phyloP scores from a whole-genome alignment of 1,140 invertebrate species.

The Hestina assimilis region DNA sequence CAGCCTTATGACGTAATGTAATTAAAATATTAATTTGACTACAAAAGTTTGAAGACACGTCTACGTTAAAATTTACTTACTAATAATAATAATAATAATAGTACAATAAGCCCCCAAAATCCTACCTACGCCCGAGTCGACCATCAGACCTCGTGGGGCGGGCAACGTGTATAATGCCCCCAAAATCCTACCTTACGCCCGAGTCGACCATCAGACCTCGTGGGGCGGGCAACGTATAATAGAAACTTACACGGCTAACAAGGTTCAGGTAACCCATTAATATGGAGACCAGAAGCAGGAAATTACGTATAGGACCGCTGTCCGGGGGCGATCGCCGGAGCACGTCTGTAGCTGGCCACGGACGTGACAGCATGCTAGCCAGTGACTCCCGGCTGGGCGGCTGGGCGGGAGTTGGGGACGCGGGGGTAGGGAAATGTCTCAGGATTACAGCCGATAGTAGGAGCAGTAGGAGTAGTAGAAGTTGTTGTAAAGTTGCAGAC shows the following conservation, averaged over 20 bases:
- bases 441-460: neutral
- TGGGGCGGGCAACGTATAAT: neutral
- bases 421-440: neutral
- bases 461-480: neutral
- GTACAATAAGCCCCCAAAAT: neutral
- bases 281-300: slow-evolving; percentile 7
- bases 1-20: too few relatives aligned
- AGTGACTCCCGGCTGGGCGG: too few relatives aligned
- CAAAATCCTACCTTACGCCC: neutral
- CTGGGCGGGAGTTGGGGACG: too few relatives aligned
- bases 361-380: too few relatives aligned
- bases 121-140: neutral
- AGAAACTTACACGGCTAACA: slow-evolving; percentile 13
- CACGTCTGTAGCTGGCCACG: too few relatives aligned
- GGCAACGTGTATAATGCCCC: neutral
- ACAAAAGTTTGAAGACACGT: too few relatives aligned
- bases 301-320: slow-evolving; percentile 17
- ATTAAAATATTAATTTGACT: too few relatives aligned
- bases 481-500: too few relatives aligned
- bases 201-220: neutral
- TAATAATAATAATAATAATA: too few relatives aligned
- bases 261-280: slow-evolving; percentile 14
- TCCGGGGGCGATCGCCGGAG: slow-evolving; percentile 8
- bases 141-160: neutral
- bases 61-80: too few relatives aligned